Base-by-base conservation (phyloP, 2,888 invertebrate species). In the Phorcus lineatus region DNA sequence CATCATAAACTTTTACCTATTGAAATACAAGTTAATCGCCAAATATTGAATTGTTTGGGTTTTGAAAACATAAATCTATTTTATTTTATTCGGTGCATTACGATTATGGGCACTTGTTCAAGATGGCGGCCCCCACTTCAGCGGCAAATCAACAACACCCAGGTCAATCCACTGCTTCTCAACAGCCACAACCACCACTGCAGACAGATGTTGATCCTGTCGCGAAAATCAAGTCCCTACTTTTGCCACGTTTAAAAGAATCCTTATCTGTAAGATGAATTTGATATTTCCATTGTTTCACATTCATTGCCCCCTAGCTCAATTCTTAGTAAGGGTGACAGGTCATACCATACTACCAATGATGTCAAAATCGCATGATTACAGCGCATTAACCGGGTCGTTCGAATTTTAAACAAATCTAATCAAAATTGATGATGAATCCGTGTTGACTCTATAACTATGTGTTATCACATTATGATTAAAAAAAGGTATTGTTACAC, bases 221-320 rank as follows among this genome's bases (percentile, higher is more conserved):
- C 47, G 82, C 88, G 6, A 88, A 86, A 83, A 86, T 90, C 40
- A 89, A 89, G 80, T 80, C 83, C 17, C 78, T 89, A 7, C 80
- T 90, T 9, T 79, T 88, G 19, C 91, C 91, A 67, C 84, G 88
- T 55, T 79, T 91, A n/a, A 89, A 88, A 80, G 89, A 90, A 47
- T 89, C 90, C 22, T 80, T 91, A 47, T 86, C 86, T 74, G 90
- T 91, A 84, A 78, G 84, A 79, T 28, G 47, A 40, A 16, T 17
- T 22, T 4, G 17, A 54, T 47, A 31, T 17, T 19, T 53, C n/a
- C 9, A 75, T 52, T 9, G 1, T 0, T 36, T n/a, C 9, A 0
- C 0, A 36, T 19, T 22, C 53, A 52, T 19, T 24, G 55, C 19
- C 22, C 67, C 31, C n/a, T 17, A 54, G 19, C 52, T 52, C 36